Conservation (phyloP, 2,888 invertebrate genomes). For the Hemicrepidius hirtus region DNA sequence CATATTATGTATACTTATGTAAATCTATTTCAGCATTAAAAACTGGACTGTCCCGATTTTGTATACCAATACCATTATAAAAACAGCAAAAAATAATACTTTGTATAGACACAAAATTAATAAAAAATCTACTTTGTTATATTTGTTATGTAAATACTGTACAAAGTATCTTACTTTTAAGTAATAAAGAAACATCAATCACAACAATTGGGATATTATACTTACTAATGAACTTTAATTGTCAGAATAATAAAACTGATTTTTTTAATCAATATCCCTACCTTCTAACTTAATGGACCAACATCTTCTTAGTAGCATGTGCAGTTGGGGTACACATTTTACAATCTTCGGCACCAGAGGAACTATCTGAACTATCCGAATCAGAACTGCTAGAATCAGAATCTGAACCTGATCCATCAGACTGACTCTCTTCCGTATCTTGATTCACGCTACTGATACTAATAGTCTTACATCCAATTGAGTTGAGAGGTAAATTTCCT, state of each 20-base stretch:
- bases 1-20: constrained; percentile 2
- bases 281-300: constrained; percentile 32
- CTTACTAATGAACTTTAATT: not conserved
- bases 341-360: constrained; percentile 56
- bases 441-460: constrained; percentile 73
- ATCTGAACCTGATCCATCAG: constrained; percentile 73
- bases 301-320: constrained; percentile 35
- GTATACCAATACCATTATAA: constrained; percentile 1
- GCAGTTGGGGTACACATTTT: constrained; percentile 41
- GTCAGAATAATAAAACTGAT: not conserved
- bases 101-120: constrained; percentile 25
- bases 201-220: constrained; percentile 5
- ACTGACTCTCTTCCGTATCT: constrained; percentile 72
- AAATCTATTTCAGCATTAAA: not conserved
- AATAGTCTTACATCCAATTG: constrained; percentile 81
- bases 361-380: constrained; percentile 67
- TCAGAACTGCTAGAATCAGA: constrained; percentile 73
- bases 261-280: not conserved
- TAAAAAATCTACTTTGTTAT: constrained; percentile 34
- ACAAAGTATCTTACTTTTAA: constrained; percentile 27
- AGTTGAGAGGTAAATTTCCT: constrained; percentile 94
- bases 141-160: constrained; percentile 39
- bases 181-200: constrained; percentile 29
- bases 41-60: constrained; percentile 6
- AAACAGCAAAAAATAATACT: not conserved